Evolutionary conservation across 2,797 vertebrate genomes (phyloP), one percentile per base, ranked within the genome.

Genomic region (Gallinago solitaria): DNA sequence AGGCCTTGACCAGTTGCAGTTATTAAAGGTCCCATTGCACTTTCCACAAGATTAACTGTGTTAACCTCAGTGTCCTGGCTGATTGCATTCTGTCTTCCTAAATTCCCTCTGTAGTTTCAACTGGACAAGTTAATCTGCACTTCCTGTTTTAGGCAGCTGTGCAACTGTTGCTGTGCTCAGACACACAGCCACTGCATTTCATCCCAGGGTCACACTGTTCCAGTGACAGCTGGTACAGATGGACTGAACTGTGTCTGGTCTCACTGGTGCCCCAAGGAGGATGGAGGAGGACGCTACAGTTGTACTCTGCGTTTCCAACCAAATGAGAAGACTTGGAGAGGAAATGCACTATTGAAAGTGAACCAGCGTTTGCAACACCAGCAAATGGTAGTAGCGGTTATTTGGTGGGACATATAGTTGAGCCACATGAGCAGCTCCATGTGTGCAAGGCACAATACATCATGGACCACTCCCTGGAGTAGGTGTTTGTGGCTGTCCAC

Each of bases 21-120:
- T 97, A 97, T 97, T 93, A 96, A 97, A 96, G 94, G 96, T 95
- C 96, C 96, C 94, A 96, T 82, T 95, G 96, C 96, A 97, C 95
- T 94, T 97, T 96, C 96, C 95, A 96, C 94, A 96, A 96, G 94
- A 96, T 97, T 97, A 97, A 96, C 95, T 96, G 94, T 96, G 91
- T 96, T 93, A 96, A 97, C 95, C 96, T 96, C 91, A 82, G 95
- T 95, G 94, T 97, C 95, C 94, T 95, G 95, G 83, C 93, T 96
- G 95, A 96, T 96, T 96, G 96, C 91, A 96, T 95, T 96, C 95
- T 96, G 93, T 97, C 96, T 96, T 96, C 95, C 95, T 96, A 96
- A 96, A 97, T 95, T 97, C 93, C 87, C 95, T 85, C 56, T 95
- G 85, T 95, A 95, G 85, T 95, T 97, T 96, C 89, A 54, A 70